Percentiles rank a stretch among this genome's conserved stretches.
Conservation (phyloP, 2,797 vertebrate genomes). For the Nannoperca obscura region DNA sequence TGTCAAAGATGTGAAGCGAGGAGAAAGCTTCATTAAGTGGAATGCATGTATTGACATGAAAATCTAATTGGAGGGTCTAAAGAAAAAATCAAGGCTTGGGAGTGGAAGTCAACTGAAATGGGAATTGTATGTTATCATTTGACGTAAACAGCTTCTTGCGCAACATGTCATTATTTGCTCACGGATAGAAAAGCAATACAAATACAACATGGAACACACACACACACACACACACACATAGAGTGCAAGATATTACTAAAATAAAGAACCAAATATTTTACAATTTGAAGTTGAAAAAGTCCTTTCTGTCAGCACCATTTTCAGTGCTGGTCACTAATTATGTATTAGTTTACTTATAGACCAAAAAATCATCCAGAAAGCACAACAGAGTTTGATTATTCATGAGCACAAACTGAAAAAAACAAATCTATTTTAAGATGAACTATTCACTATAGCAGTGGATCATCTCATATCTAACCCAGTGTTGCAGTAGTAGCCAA, state of each 20-base stretch:
- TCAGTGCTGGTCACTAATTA: conserved; percentile 3
- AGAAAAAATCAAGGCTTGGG: conserved; percentile 1
- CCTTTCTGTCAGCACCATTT: neutral
- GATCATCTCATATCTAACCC: conserved; percentile 20
- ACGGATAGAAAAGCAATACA: conserved; percentile 7
- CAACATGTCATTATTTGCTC: conserved; percentile 23
- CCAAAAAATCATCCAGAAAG: neutral
- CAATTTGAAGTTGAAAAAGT: too few relatives aligned
- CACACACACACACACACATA: too few relatives aligned
- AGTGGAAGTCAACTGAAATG: conserved; percentile 13
- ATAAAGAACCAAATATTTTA: too few relatives aligned
- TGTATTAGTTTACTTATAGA: neutral
- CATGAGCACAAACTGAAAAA: neutral
- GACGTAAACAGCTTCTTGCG: conserved; percentile 2
- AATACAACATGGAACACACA: too few relatives aligned
- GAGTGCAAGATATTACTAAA: too few relatives aligned
- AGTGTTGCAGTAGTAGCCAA: conserved; percentile 10
- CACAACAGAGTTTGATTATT: conserved; percentile 4
- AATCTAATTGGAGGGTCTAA: neutral
- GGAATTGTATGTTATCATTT: neutral
- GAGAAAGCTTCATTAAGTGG: conserved; percentile 19
- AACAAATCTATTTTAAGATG: neutral
- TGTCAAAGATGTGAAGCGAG: conserved; percentile 14
- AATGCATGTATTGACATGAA: conserved; percentile 14
- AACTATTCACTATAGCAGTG: neutral